Conservation (phyloP, 1,140 invertebrate species). For the Cydia strobilella region DNA sequence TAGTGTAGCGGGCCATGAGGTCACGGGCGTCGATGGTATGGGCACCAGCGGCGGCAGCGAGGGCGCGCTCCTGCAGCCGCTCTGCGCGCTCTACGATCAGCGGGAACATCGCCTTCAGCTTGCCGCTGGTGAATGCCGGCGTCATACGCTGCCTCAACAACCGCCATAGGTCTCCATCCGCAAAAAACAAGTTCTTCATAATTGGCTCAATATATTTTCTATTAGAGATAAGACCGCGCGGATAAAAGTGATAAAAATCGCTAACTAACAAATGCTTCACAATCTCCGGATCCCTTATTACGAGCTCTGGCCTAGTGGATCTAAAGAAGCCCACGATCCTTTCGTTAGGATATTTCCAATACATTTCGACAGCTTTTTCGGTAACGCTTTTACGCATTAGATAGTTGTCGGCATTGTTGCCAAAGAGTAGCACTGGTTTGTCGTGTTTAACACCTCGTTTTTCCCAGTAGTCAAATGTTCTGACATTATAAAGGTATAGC, state of each 20-base stretch:
- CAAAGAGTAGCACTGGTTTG: conserved; percentile 63
- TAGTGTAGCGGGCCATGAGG: conserved; percentile 72
- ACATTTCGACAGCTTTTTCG: conserved; percentile 48
- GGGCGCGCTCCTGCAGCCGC: conserved; percentile 50
- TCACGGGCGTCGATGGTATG: conserved; percentile 66
- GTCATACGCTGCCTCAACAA: conserved; percentile 79
- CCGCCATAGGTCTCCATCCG: conserved; percentile 77
- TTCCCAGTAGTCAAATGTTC: conserved; percentile 70
- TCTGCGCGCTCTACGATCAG: conserved; percentile 64
- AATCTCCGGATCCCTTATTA: conserved; percentile 81
- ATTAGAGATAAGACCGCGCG: conserved; percentile 45
- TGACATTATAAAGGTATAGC: conserved; percentile 52
- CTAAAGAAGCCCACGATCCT: conserved; percentile 53
- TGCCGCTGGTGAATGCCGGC: conserved; percentile 81
- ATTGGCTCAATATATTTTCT: conserved; percentile 58
- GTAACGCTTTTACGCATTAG: conserved; percentile 44
- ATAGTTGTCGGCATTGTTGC: conserved; percentile 51
- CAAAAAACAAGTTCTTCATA: conserved; percentile 53
- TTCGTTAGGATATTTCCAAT: conserved; percentile 51
- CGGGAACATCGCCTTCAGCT: conserved; percentile 81
- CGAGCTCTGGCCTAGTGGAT: conserved; percentile 64
- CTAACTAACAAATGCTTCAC: conserved; percentile 79
- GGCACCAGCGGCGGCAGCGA: conserved; percentile 37
- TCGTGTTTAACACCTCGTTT: conserved; percentile 65
- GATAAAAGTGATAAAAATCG: conserved; percentile 80